These are phyloP conservation scores for Andrena bicolor DNA, from an alignment of 2,888 invertebrate species.

Conservation along the genomic window DNA sequence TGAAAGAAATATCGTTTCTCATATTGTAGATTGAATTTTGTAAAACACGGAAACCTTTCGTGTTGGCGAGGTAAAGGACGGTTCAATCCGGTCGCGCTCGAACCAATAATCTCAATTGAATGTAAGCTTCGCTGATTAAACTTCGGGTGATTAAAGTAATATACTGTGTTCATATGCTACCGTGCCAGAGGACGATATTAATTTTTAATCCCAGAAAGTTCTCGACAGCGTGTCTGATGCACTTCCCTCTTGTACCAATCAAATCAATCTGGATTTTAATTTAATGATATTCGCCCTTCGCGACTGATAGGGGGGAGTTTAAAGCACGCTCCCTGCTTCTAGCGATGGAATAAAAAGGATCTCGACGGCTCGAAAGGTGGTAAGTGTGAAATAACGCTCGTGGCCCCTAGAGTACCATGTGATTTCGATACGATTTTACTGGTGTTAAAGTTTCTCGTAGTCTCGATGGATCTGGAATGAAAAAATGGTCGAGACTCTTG, in stretches of 20 bases:
- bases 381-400: conserved; percentile 3
- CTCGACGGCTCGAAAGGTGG: conserved; percentile 4
- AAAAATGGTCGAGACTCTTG: conserved; percentile 4
- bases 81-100: not conserved
- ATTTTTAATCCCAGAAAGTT: conserved; percentile 6
- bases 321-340: not conserved
- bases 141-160: not conserved
- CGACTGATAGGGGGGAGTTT: not conserved
- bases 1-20: too few relatives aligned
- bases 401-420: conserved; percentile 19
- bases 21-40: too few relatives aligned
- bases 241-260: conserved; percentile 3
- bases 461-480: conserved; percentile 2
- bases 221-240: not conserved
- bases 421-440: conserved; percentile 41
- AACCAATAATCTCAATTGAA: not conserved
- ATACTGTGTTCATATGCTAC: not conserved
- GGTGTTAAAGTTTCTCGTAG: conserved; percentile 20
- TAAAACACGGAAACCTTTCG: not conserved
- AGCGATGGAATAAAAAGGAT: conserved; percentile 12
- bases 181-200: not conserved
- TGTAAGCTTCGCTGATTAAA: too few relatives aligned
- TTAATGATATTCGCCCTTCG: not conserved
- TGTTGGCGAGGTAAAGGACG: not conserved
- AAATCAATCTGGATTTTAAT: conserved; percentile 21